These are phyloP conservation scores for Trichopria drosophilae DNA, from an alignment of 2,888 invertebrate species.

Conservation along the genomic window DNA sequence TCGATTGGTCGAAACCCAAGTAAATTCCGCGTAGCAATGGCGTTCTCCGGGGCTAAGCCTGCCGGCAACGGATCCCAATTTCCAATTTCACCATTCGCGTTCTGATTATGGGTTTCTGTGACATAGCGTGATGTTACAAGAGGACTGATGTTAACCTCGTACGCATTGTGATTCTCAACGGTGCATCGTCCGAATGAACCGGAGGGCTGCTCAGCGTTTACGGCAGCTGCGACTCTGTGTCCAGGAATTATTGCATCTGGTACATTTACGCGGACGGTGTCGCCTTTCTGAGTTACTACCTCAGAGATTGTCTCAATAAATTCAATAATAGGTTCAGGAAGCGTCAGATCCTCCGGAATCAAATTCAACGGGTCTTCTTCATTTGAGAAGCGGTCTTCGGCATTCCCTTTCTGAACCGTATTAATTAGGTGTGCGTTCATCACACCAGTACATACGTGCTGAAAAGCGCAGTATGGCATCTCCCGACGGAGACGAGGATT, in stretches of 20 bases:
- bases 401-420: slow-evolving; percentile 13
- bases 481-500: no score
- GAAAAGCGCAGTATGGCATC: slow-evolving; percentile 17
- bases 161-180: no score
- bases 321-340: slow-evolving; percentile 4
- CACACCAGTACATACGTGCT: slow-evolving; percentile 13
- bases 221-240: neutral
- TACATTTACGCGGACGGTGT: neutral
- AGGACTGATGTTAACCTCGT: no score
- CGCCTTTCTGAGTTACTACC: neutral
- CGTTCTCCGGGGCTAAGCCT: no score
- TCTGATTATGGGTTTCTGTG: no score
- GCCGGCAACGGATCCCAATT: no score
- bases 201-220: neutral
- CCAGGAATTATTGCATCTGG: slow-evolving; percentile 1
- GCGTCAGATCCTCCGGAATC: neutral
- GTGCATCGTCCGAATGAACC: slow-evolving; percentile 10
- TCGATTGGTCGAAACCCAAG: no score
- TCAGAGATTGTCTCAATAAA: neutral
- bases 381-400: slow-evolving; percentile 15
- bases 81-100: no score
- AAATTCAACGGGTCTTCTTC: slow-evolving; percentile 19
- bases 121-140: no score
- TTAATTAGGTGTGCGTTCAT: slow-evolving; percentile 22
- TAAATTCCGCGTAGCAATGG: no score